phyloP scores from a whole-genome alignment of 2,888 invertebrate species.

The Oxyscelio sp. region DNA sequence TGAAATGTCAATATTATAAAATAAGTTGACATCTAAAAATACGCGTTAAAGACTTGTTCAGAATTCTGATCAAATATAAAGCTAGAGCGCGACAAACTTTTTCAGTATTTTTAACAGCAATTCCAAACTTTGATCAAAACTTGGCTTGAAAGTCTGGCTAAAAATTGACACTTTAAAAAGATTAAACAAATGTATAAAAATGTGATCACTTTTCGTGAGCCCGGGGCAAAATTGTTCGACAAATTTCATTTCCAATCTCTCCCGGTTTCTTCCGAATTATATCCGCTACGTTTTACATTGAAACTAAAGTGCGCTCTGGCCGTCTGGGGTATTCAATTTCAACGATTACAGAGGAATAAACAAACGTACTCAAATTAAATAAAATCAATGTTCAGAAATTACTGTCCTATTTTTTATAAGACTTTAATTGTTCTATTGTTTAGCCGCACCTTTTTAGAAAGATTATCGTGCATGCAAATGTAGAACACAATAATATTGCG shows the following conservation, averaged over 20 bases:
- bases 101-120: slow-evolving; percentile 26
- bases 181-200: background rate
- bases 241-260: too few relatives aligned
- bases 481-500: slow-evolving; percentile 66
- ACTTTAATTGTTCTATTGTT: slow-evolving; percentile 68
- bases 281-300: too few relatives aligned
- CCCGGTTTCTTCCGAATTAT: too few relatives aligned
- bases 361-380: slow-evolving; percentile 59
- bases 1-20: too few relatives aligned
- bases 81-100: slow-evolving; percentile 17
- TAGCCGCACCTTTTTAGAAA: slow-evolving; percentile 67
- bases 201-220: background rate
- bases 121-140: slow-evolving; percentile 25
- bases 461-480: slow-evolving; percentile 69
- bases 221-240: background rate
- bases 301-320: too few relatives aligned
- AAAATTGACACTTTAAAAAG: slow-evolving; percentile 20
- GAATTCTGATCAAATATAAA: slow-evolving; percentile 20
- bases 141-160: background rate
- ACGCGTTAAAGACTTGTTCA: background rate
- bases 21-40: too few relatives aligned
- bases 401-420: slow-evolving; percentile 53
- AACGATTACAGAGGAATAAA: slow-evolving; percentile 38
- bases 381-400: slow-evolving; percentile 58
- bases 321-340: slow-evolving; percentile 29